phyloP scores from a whole-genome alignment of 2,888 invertebrate genomes.

The Tenthredo scrophulariae region DNA sequence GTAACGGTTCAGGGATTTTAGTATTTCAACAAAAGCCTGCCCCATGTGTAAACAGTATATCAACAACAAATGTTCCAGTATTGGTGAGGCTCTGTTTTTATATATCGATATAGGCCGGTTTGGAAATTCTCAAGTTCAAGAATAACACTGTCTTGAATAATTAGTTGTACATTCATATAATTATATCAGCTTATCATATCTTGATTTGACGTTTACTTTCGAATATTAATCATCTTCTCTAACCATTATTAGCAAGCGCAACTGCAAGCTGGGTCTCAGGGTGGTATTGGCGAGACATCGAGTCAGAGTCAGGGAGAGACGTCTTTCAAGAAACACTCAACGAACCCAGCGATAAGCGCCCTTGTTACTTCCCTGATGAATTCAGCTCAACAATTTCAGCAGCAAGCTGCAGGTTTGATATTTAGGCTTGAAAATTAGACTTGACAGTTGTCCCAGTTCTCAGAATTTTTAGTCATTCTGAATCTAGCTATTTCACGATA shows the following conservation, averaged over 20 bases:
- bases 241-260: conserved; percentile 83
- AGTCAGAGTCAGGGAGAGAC: conserved; percentile 79
- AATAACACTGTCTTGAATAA: background rate
- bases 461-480: conserved; percentile 26
- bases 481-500: background rate
- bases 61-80: conserved; percentile 83
- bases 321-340: conserved; percentile 80
- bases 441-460: background rate
- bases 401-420: conserved; percentile 81
- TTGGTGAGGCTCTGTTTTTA: conserved; percentile 78
- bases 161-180: background rate
- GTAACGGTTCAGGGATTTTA: conserved; percentile 77
- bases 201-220: background rate
- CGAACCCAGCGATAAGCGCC: conserved; percentile 87
- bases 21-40: conserved; percentile 79
- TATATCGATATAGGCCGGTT: background rate
- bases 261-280: conserved; percentile 79
- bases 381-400: conserved; percentile 90
- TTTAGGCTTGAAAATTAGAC: conserved; percentile 44
- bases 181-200: background rate
- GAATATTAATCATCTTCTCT: conserved; percentile 2
- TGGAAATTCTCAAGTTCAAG: background rate
- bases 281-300: conserved; percentile 65
- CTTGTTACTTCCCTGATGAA: conserved; percentile 91
- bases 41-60: conserved; percentile 75